phyloP scores from a whole-genome alignment of 2,888 invertebrate genomes.

The Synanthedon andrenaeformis region DNA sequence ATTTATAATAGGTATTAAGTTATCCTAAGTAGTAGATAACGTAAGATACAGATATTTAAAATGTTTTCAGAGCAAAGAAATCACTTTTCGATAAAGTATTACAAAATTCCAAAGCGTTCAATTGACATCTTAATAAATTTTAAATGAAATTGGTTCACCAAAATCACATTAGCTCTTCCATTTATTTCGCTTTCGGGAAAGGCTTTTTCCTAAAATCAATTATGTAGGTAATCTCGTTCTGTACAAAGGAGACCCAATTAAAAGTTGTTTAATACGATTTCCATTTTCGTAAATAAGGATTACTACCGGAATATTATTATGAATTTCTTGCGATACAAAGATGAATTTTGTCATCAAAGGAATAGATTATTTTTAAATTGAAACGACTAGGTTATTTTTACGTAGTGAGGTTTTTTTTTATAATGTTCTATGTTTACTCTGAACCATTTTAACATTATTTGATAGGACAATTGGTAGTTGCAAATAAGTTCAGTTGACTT shows the following conservation, averaged over 20 bases:
- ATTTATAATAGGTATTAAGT: no score
- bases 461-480: no score
- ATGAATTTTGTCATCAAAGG: neutral
- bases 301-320: constrained; percentile 5
- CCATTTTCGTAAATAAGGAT: constrained; percentile 5
- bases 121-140: neutral
- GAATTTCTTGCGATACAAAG: neutral
- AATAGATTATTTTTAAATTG: neutral
- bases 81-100: no score
- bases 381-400: no score
- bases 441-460: no score
- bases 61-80: no score
- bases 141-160: neutral
- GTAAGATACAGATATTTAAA: no score
- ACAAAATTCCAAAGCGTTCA: neutral
- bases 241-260: constrained; percentile 9
- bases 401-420: no score
- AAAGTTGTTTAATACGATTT: constrained; percentile 11
- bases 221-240: constrained; percentile 9
- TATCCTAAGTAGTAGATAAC: no score
- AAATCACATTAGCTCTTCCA: constrained; percentile 1
- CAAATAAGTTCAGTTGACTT: no score
- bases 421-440: no score
- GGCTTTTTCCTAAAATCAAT: constrained; percentile 7
- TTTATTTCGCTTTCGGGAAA: neutral